Evolutionary conservation across 1,140 invertebrate genomes (phyloP).

Genomic region (Achatina immaculata): DNA sequence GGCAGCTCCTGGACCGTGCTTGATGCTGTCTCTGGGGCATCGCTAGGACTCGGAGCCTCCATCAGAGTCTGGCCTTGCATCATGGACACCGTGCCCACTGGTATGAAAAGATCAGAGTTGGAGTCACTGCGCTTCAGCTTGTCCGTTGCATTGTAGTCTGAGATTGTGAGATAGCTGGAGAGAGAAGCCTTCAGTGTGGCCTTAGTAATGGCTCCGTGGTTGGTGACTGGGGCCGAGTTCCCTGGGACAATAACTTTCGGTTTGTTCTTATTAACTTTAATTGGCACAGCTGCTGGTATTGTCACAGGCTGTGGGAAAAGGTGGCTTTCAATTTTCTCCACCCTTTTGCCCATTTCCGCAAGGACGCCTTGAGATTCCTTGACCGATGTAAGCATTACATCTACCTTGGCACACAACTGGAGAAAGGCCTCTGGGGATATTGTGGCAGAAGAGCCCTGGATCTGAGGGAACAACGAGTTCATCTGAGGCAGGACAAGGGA

Average conservation of each 20-base stretch:
- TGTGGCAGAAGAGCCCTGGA: conserved; percentile 7
- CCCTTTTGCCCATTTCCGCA: conserved; percentile 36
- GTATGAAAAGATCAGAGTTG: conserved; percentile 46
- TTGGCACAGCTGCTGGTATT: not conserved
- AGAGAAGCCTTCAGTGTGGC: conserved; percentile 43
- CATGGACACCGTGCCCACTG: conserved; percentile 43
- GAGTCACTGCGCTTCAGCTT: conserved; percentile 43
- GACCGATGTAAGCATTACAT: conserved; percentile 39
- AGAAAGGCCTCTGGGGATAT: conserved; percentile 34
- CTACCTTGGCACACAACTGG: conserved; percentile 41
- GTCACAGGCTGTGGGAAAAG: conserved; percentile 28
- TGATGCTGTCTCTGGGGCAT: conserved; percentile 38
- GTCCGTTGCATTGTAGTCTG: conserved; percentile 43
- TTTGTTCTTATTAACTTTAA: not conserved
- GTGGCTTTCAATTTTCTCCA: conserved; percentile 41
- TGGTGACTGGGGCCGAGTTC: not conserved
- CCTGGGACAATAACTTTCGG: not conserved
- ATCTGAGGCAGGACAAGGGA: conserved; percentile 42
- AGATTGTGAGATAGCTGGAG: conserved; percentile 47
- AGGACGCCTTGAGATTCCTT: conserved; percentile 36
- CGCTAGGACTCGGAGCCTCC: conserved; percentile 34
- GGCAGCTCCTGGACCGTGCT: conserved; percentile 41
- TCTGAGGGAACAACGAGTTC: conserved; percentile 38
- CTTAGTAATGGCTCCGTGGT: conserved; percentile 30
- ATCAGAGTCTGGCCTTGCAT: conserved; percentile 30